Evolutionary conservation across 2,797 vertebrate genomes (phyloP).

Genomic region (Pangasius mekongensis): DNA sequence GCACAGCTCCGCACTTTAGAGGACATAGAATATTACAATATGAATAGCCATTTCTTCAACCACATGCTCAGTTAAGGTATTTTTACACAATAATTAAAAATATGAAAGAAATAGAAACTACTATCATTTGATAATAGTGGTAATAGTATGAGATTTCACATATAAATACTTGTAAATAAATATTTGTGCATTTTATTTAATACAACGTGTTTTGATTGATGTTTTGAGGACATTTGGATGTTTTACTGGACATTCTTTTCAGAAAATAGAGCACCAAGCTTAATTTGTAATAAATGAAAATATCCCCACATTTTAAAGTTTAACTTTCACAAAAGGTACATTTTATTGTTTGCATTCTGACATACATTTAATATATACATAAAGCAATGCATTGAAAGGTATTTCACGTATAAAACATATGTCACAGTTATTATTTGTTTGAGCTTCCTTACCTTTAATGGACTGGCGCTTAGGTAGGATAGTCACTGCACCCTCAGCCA

Average conservation of each 20-base stretch:
- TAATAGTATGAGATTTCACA: neutral
- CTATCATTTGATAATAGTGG: neutral
- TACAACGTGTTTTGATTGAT: neutral
- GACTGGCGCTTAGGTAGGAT: conserved; percentile 94
- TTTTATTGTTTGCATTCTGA: neutral
- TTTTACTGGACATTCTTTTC: neutral
- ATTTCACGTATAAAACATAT: neutral
- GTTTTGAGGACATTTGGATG: neutral
- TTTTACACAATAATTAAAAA: neutral
- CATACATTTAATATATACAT: neutral
- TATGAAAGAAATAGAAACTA: neutral
- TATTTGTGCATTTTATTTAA: neutral
- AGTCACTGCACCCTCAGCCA: conserved; percentile 94
- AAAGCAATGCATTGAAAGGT: neutral
- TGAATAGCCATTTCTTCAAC: conserved; percentile 21
- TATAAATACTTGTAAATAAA: neutral
- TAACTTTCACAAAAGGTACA: no score
- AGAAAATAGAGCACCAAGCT: neutral
- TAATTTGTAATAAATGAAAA: neutral
- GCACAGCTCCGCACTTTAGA: conserved; percentile 37
- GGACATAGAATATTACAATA: conserved; percentile 11
- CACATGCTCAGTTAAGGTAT: neutral
- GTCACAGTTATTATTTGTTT: neutral
- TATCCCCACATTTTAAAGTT: neutral
- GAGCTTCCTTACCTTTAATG: conserved; percentile 82